These are phyloP conservation scores for Kryphioiulus occultus DNA, from an alignment of 2,888 invertebrate genomes.

Conservation along the genomic window DNA sequence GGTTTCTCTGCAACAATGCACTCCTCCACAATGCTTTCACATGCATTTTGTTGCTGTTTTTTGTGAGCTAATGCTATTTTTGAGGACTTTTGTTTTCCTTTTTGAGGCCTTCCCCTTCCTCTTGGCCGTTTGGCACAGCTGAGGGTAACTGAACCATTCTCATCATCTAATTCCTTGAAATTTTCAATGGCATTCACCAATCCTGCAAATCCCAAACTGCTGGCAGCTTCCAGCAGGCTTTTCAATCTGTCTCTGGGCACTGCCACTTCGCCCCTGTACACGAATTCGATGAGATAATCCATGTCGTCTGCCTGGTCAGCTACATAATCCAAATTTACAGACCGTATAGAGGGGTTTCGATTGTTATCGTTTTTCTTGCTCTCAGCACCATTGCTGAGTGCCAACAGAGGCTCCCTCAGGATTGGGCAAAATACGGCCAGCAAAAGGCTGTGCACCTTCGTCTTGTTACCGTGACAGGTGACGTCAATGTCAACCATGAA, in stretches of 20 bases:
- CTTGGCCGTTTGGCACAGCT: background rate
- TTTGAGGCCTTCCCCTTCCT: background rate
- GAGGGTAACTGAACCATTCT: background rate
- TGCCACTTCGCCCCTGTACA: slow-evolving; percentile 20
- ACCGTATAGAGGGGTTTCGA: background rate
- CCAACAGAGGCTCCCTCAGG: background rate
- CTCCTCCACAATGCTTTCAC: background rate
- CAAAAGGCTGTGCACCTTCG: slow-evolving; percentile 29
- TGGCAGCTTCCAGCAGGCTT: background rate
- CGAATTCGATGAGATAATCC: slow-evolving; percentile 22
- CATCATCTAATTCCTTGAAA: background rate
- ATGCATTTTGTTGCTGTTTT: background rate
- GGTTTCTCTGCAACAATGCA: background rate
- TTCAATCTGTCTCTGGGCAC: slow-evolving; percentile 2
- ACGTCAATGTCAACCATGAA: slow-evolving; percentile 42
- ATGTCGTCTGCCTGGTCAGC: slow-evolving; percentile 32
- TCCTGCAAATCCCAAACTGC: slow-evolving; percentile 6
- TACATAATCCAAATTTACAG: slow-evolving; percentile 39
- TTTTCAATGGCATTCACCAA: slow-evolving; percentile 18
- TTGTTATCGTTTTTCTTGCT: background rate
- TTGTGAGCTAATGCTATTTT: background rate
- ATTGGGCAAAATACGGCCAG: slow-evolving; percentile 37
- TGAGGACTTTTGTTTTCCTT: background rate
- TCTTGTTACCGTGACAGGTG: background rate
- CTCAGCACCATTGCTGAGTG: background rate